Percentiles rank a stretch among this genome's conserved stretches.
Evolutionary conservation across 2,797 vertebrate species (phyloP).

Genomic region (Lycodopsis pacificus): DNA sequence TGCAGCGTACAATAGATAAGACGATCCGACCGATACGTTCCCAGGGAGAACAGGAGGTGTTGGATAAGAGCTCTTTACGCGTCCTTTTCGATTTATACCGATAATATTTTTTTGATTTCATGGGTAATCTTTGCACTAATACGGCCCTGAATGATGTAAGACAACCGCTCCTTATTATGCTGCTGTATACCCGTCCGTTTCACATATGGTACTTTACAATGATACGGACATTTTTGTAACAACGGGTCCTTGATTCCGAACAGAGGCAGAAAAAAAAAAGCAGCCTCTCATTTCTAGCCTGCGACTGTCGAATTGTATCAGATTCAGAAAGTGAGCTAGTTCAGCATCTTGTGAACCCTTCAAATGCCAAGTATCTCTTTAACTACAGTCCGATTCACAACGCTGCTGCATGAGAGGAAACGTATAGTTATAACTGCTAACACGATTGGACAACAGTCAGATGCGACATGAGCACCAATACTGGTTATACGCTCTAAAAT

Average conservation of each 20-base stretch:
- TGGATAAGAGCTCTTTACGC: constrained; percentile 13
- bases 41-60: constrained; percentile 28
- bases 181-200: not conserved
- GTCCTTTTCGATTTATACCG: constrained; percentile 12
- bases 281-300: not conserved
- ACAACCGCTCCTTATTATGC: not conserved
- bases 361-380: not conserved
- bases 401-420: not conserved
- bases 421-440: not conserved
- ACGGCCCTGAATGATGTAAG: not conserved
- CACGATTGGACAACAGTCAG: not conserved
- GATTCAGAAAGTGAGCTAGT: not conserved
- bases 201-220: not conserved
- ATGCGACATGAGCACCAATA: not conserved
- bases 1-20: constrained; percentile 50
- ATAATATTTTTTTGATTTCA: not conserved
- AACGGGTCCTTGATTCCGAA: not conserved
- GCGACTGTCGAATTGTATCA: not conserved
- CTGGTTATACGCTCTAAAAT: not conserved
- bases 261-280: not conserved
- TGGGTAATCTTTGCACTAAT: not conserved
- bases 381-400: not conserved
- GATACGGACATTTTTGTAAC: not conserved
- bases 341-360: not conserved
- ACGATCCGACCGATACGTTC: constrained; percentile 40